Percentiles rank a stretch among this genome's conserved stretches.
phyloP scores from a whole-genome alignment of 2,113 vertebrate species.

The Mesocricetus auratus region DNA sequence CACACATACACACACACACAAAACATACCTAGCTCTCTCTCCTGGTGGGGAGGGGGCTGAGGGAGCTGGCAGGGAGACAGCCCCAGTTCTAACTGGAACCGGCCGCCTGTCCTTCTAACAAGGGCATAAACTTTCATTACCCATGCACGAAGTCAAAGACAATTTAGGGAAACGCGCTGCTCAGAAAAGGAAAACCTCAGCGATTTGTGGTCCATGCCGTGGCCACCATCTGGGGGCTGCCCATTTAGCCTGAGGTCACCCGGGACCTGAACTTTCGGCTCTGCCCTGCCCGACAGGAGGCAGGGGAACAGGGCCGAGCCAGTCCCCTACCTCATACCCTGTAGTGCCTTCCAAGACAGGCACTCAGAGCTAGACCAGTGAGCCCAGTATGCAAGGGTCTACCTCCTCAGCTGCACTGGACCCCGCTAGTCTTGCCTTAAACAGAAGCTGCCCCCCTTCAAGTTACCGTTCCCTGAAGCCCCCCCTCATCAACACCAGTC shows the following conservation, averaged over 20 bases:
- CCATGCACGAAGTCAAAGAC: constrained; percentile 99
- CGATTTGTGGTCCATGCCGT: constrained; percentile 76
- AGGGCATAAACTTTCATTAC: constrained; percentile 99
- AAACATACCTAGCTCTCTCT: neutral
- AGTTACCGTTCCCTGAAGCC: neutral
- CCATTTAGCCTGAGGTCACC: neutral
- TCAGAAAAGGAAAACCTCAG: constrained; percentile 98
- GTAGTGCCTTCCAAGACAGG: neutral
- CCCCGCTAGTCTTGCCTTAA: neutral
- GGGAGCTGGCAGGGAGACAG: constrained; percentile 91
- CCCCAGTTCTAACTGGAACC: constrained; percentile 96
- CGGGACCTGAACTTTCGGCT: neutral
- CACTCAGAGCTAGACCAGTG: neutral
- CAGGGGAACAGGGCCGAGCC: neutral
- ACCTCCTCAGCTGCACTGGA: neutral
- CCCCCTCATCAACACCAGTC: neutral
- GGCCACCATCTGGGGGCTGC: constrained; percentile 58
- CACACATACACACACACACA: neutral
- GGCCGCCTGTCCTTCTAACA: constrained; percentile 99
- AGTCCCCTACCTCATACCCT: neutral
- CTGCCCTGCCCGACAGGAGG: neutral
- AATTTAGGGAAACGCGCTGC: constrained; percentile 98
- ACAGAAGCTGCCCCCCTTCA: neutral
- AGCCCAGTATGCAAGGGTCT: neutral
- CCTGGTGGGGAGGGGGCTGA: constrained; percentile 70